Percentiles rank a stretch among this genome's conserved stretches.
Conservation (phyloP, 2,113 vertebrate species). For the Leptodactylus fuscus region DNA sequence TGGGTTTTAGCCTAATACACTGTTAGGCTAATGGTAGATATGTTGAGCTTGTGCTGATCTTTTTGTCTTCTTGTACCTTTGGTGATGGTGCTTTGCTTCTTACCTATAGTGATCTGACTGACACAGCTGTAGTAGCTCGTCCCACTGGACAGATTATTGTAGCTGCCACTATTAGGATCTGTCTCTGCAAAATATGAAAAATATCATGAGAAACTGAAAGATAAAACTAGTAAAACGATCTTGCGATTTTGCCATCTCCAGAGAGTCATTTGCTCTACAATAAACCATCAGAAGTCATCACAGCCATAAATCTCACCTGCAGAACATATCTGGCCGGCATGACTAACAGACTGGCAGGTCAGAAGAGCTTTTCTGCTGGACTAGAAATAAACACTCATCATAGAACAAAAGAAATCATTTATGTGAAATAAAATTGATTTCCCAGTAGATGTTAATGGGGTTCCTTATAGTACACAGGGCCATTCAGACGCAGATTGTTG, state of each 20-base stretch:
- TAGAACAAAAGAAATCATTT: background rate
- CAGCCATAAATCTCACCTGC: background rate
- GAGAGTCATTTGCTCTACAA: background rate
- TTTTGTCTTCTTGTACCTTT: background rate
- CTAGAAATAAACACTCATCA: background rate
- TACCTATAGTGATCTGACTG: constrained; percentile 87
- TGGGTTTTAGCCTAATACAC: background rate
- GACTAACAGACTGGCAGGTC: background rate
- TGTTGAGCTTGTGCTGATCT: background rate
- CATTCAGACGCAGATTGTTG: no score
- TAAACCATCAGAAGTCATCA: background rate
- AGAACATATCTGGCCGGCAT: background rate
- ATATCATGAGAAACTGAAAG: constrained; percentile 16
- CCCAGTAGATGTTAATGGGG: background rate
- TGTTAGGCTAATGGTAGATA: background rate
- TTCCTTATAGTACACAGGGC: background rate
- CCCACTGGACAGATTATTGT: constrained; percentile 79
- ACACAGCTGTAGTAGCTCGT: constrained; percentile 84
- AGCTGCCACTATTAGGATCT: constrained; percentile 78
- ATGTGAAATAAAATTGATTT: background rate
- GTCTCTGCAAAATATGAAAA: constrained; percentile 70
- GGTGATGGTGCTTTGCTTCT: constrained; percentile 58
- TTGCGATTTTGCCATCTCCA: background rate
- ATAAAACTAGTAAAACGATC: background rate
- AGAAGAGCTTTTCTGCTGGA: background rate